Percentiles rank a stretch among this genome's conserved stretches.
phyloP scores from a whole-genome alignment of 2,888 invertebrate genomes.

The Drosophila peninsularis region DNA sequence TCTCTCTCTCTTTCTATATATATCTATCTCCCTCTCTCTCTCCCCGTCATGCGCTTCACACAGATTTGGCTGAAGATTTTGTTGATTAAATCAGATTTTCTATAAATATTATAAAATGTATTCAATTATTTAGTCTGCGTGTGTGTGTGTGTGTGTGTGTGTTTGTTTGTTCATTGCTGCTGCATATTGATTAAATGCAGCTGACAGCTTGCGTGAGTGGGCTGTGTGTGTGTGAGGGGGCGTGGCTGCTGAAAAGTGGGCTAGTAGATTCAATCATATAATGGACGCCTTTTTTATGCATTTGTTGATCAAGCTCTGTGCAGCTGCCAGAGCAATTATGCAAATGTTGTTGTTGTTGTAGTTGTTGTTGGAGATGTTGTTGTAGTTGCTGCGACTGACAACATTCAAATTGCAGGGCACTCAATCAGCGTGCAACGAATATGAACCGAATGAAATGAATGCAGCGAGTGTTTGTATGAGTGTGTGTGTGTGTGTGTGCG shows the following conservation, averaged over 20 bases:
- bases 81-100: conserved; percentile 10
- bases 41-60: background rate
- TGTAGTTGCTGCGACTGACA: conserved; percentile 45
- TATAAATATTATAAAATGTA: background rate
- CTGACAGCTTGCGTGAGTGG: background rate
- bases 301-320: conserved; percentile 21
- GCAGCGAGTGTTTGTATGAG: conserved; percentile 7
- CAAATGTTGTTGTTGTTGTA: conserved; percentile 52
- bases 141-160: background rate
- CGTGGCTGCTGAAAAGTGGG: background rate
- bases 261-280: conserved; percentile 27
- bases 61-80: background rate
- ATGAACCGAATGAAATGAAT: conserved; percentile 26
- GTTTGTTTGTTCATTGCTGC: background rate
- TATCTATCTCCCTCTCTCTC: background rate
- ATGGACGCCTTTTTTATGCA: conserved; percentile 6
- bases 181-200: conserved; percentile 20
- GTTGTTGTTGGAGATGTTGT: conserved; percentile 5
- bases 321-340: conserved; percentile 57
- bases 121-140: conserved; percentile 1
- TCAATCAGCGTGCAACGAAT: conserved; percentile 72
- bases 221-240: background rate
- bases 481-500: conserved; percentile 13
- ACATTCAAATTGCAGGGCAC: conserved; percentile 61
- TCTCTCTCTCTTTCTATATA: background rate